phyloP scores from a whole-genome alignment of 1,140 invertebrate species.

The Tetragnatha versicolor region DNA sequence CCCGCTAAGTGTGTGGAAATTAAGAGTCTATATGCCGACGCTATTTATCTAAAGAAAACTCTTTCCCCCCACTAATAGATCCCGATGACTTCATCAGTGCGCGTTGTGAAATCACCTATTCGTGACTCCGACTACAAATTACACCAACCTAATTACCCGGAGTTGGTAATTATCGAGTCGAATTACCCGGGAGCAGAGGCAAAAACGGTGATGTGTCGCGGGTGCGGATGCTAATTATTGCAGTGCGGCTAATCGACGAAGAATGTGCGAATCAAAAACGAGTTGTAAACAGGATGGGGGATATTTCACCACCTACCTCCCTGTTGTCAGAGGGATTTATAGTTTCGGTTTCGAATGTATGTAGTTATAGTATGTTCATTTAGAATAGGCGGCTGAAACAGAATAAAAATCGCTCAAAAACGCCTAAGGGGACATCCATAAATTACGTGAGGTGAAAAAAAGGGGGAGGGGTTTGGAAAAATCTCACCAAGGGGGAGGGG shows the following conservation, averaged over 20 bases:
- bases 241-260: neutral
- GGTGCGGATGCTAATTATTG: neutral
- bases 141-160: conserved; percentile 2
- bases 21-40: neutral
- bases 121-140: conserved; percentile 33
- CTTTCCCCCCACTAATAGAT: conserved; percentile 10
- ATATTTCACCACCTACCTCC: too few species aligned
- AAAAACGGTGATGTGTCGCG: neutral
- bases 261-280: too few species aligned
- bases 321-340: too few species aligned
- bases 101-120: conserved; percentile 11
- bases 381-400: too few species aligned
- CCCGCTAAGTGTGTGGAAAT: conserved; percentile 24
- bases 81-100: conserved; percentile 13
- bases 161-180: conserved; percentile 12
- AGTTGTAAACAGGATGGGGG: too few species aligned
- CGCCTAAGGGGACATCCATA: too few species aligned
- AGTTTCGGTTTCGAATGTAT: too few species aligned
- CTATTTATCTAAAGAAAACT: conserved; percentile 24
- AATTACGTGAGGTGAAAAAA: too few species aligned
- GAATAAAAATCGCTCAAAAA: too few species aligned
- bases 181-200: neutral
- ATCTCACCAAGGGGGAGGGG: too few species aligned
- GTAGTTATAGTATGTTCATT: too few species aligned
- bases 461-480: too few species aligned